Conservation (phyloP, 2,113 vertebrate species). For the Tyto alba region DNA sequence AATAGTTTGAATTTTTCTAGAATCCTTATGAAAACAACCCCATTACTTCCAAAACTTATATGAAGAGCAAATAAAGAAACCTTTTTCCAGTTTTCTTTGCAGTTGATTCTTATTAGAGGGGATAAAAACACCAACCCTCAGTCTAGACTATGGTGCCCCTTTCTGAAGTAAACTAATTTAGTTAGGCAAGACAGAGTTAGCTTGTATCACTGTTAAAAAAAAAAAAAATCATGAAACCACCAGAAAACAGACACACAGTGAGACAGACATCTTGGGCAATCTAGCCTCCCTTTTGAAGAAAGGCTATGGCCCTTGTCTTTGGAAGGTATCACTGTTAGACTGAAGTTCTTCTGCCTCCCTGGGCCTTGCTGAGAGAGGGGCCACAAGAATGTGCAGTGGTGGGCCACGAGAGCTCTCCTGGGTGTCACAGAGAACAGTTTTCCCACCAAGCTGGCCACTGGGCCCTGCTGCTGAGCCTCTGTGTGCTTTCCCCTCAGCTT, state of each 20-base stretch:
- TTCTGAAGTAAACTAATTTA: background rate
- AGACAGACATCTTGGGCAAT: background rate
- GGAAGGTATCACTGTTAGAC: background rate
- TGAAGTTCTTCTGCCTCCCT: background rate
- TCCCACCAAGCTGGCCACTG: background rate
- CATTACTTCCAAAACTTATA: background rate
- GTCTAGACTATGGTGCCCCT: background rate
- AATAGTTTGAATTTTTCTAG: background rate
- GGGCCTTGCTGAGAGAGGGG: background rate
- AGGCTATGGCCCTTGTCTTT: background rate
- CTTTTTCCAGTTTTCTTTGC: background rate
- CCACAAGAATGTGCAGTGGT: background rate
- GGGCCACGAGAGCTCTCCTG: background rate
- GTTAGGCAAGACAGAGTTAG: background rate
- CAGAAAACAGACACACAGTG: background rate
- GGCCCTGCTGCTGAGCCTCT: background rate
- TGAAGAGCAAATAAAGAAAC: background rate
- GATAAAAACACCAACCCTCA: background rate
- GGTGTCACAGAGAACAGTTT: background rate
- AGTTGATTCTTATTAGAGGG: background rate
- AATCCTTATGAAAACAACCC: background rate
- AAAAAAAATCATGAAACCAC: background rate
- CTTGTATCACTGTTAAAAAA: background rate
- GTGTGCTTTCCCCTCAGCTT: background rate
- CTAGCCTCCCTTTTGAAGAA: background rate